Base-by-base conservation (phyloP, 2,888 invertebrate genomes). In the Piscicola geometra region DNA sequence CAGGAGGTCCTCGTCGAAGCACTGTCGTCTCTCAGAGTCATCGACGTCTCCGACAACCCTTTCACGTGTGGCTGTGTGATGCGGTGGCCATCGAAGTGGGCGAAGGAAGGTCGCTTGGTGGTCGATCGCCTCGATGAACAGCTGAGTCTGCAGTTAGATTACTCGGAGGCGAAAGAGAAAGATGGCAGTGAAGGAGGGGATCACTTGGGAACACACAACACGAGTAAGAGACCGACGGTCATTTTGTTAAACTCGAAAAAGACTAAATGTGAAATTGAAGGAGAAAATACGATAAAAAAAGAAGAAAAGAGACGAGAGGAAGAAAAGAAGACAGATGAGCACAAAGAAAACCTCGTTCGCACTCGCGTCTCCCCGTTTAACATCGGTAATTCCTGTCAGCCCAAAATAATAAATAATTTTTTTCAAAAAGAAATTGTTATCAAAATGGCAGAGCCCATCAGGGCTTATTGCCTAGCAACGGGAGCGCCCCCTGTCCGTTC, bases 41-140 rank as follows among this genome's bases (percentile, higher is more conserved):
- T 78, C 30, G 41, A 56, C 30, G 50, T 76, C 3, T 32, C 47
- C 35, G 30, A 35, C 67, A 78, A 78, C 68, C 76, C 76, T 1
- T 47, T 78, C 2, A 36, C 28, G 30, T 78, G 78, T 47, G 78
- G 78, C 78, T 78, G 78, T 68, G 33, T 52, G 33, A 0, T 75
- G n/a, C n/a, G 25, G 9, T 78, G 78, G 78, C 33, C 77, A 12
- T 30, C 25, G n/a, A n/a, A 56, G n/a, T 56, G n/a, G 21, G 9
- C 5, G n/a, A 25, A 25, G 21, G 15, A 56, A 21, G 60, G 60
- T 25, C 60, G n/a, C 3, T 5, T 56, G 21, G 3, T 18, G 21
- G 3, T 56, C n/a, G 47, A 32, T 52, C 12, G 25, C 3, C 12
- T 41, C 9, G 56, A 15, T 30, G 32, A 32, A 18, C 28, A 32